A percentile compares a stretch with the other conserved stretches of the same genome.
Evolutionary conservation across 2,888 invertebrate genomes (phyloP).

Genomic region (Exocentrus adspersus): DNA sequence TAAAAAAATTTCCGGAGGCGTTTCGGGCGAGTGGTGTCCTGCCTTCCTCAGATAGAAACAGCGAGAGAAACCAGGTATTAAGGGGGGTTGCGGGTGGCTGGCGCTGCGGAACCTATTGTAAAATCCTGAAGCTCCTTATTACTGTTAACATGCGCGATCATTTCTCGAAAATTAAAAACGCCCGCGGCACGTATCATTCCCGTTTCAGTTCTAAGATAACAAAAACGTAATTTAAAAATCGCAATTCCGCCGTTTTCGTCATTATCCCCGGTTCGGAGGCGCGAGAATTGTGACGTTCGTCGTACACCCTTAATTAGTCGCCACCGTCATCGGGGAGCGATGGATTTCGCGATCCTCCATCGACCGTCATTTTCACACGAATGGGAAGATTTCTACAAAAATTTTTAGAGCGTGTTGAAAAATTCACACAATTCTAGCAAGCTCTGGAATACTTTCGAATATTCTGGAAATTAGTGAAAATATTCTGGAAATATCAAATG

Average conservation of each 20-base stretch:
- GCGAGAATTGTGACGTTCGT: slow-evolving; percentile 7
- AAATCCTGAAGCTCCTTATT: slow-evolving; percentile 61
- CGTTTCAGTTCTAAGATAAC: slow-evolving; percentile 61
- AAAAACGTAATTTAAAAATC: slow-evolving; percentile 64
- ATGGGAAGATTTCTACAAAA: no score
- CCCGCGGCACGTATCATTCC: slow-evolving; percentile 63
- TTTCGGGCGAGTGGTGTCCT: slow-evolving; percentile 22
- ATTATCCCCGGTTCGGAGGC: slow-evolving; percentile 52
- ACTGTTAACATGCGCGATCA: slow-evolving; percentile 62
- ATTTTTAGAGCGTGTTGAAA: no score
- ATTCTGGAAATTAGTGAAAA: no score
- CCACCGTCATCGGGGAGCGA: slow-evolving; percentile 4
- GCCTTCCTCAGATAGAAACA: slow-evolving; percentile 33
- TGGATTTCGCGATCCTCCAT: background rate
- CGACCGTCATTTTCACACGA: no score
- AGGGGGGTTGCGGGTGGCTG: no score
- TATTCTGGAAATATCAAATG: no score
- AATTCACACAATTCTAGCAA: no score
- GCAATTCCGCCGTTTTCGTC: slow-evolving; percentile 62
- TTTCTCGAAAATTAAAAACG: slow-evolving; percentile 65
- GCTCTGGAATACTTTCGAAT: no score
- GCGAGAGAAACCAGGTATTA: slow-evolving; percentile 50
- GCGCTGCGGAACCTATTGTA: slow-evolving; percentile 54
- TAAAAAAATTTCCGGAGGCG: background rate
- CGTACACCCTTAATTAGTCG: slow-evolving; percentile 19